Conservation (phyloP, 2,797 vertebrate species). For the Anolis apletophallus region DNA sequence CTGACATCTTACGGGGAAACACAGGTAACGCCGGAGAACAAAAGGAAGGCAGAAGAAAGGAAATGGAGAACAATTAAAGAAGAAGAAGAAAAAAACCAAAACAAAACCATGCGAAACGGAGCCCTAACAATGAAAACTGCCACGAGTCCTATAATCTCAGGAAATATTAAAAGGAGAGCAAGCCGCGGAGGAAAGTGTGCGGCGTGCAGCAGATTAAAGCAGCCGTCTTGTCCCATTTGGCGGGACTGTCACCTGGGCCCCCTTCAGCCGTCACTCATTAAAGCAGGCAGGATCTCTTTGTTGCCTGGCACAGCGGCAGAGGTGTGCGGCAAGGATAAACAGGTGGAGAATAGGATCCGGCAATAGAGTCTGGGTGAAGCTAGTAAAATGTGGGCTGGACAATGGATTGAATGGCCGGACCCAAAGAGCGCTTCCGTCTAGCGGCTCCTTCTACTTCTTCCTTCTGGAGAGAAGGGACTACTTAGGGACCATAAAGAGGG, state of each 20-base stretch:
- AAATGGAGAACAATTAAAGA: neutral
- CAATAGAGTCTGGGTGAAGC: too few relatives aligned
- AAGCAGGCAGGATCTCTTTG: neutral
- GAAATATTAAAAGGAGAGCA: conserved; percentile 47
- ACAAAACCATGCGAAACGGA: accelerated
- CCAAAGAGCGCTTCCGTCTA: too few relatives aligned
- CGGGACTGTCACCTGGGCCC: conserved; percentile 22
- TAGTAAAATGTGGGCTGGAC: too few relatives aligned
- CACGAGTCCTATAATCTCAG: conserved; percentile 35
- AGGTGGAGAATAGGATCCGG: conserved; percentile 30
- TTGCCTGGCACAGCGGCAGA: neutral
- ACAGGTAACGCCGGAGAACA: neutral
- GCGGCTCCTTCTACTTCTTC: too few relatives aligned
- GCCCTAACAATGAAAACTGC: conserved; percentile 15
- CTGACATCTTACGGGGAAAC: neutral
- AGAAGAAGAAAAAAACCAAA: too few relatives aligned
- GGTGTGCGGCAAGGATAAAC: conserved; percentile 32
- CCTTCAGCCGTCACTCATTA: conserved; percentile 46
- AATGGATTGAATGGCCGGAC: too few relatives aligned
- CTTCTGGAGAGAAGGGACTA: too few relatives aligned
- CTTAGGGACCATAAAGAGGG: too few relatives aligned
- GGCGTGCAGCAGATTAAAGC: conserved; percentile 50
- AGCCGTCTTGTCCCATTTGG: conserved; percentile 51
- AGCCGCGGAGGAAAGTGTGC: conserved; percentile 55
- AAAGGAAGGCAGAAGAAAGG: conserved; percentile 14